Conservation (phyloP, 1,140 invertebrate genomes). For the Papilio machaon region DNA sequence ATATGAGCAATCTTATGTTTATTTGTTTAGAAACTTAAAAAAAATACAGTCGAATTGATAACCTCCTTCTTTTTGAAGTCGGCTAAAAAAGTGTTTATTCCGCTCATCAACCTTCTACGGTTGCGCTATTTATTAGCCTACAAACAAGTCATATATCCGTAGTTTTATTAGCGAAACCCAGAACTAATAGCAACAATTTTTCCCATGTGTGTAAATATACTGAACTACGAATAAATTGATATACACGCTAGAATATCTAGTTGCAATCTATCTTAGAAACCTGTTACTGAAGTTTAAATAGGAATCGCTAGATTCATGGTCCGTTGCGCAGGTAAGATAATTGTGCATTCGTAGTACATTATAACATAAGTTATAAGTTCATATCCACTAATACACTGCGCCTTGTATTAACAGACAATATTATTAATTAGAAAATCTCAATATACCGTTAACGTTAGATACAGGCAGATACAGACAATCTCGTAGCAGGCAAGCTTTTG, state of each 20-base stretch:
- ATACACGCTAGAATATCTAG: slow-evolving; percentile 8
- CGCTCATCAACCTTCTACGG: too few species aligned
- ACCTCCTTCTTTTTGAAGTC: too few species aligned
- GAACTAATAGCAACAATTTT: not conserved
- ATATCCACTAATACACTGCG: not conserved
- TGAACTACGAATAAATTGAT: not conserved
- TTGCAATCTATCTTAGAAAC: slow-evolving; percentile 23
- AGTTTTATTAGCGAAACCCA: not conserved
- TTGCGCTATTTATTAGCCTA: not conserved
- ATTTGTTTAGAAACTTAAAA: too few species aligned
- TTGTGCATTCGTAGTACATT: not conserved
- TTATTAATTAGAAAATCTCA: not conserved
- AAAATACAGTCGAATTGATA: too few species aligned
- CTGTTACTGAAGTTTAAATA: slow-evolving; percentile 21
- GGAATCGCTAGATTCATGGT: not conserved
- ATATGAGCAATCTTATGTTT: too few species aligned
- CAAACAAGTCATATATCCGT: not conserved
- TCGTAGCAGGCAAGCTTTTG: not conserved
- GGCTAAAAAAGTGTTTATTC: not conserved
- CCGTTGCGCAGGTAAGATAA: slow-evolving; percentile 4
- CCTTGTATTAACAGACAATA: not conserved
- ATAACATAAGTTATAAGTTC: not conserved
- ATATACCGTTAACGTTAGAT: not conserved
- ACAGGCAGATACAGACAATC: not conserved
- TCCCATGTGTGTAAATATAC: not conserved